Base-by-base conservation (phyloP, 2,113 vertebrate species). In the Solenodon paradoxus region DNA sequence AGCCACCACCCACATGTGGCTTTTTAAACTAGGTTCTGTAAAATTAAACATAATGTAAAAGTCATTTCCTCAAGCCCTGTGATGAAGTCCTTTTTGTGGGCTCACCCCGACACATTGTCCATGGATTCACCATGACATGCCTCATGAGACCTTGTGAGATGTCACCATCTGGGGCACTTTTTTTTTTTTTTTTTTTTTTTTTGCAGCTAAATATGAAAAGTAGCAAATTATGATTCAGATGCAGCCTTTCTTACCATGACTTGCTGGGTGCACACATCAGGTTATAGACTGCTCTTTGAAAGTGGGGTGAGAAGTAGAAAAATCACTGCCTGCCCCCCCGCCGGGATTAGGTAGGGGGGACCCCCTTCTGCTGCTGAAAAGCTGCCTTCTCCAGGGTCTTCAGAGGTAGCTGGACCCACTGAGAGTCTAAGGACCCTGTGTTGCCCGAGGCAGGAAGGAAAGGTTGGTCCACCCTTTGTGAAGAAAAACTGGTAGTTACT, bases 391-490 rank as follows among this genome's bases (percentile, higher is more conserved):
- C 7, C 87, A 72, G 47, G 38, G 32, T 22, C 20, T 45, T 30
- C 35, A 7, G 45, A 78, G 75, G 40, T 45, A 38, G 11, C 51
- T 42, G 45, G 15, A 28, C 24, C 49, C 30, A 26, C 59, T 38
- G 17, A 80, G 38, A 12, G 38, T 9, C 79, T 4, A 0, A 10
- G 26, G n/a, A 0, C 4, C 42, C 61, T n/a, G 45, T 7, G 0
- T 28, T 82, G 84, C 63, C 51, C 61, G 2, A 53, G 22, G 77
- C 22, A 32, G 63, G 75, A 79, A 77, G 9, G 30, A 13, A 71
- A 79, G 42, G 7, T 86, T 69, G n/a, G 40, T 86, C 91, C 64
- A 38, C 64, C 42, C 68, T 89, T 49, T 79, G 79, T 88, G 75
- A 63, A 28, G 78, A 24, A 40, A 69, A 28, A 51, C n/a, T 16